Evolutionary conservation across 2,113 vertebrate genomes (phyloP).

Genomic region (Barnardius zonarius): DNA sequence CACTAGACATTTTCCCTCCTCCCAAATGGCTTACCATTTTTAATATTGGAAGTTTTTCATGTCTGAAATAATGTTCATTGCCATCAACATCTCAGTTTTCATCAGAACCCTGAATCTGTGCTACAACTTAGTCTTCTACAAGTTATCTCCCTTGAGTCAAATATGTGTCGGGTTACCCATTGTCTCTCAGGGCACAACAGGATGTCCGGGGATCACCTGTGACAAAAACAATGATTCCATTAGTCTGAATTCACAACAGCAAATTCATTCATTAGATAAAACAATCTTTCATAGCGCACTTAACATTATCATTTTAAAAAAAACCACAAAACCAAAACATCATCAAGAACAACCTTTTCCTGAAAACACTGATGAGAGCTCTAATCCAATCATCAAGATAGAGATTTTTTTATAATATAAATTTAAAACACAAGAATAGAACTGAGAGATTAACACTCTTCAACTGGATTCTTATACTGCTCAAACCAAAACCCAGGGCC

Average conservation of each 20-base stretch:
- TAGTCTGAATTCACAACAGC: conserved; percentile 26
- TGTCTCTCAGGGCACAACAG: neutral
- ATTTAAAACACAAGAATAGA: neutral
- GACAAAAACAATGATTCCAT: conserved; percentile 49
- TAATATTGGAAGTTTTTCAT: conserved; percentile 56
- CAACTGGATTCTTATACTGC: neutral
- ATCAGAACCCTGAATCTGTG: conserved; percentile 46
- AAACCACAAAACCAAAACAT: neutral
- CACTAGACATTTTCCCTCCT: neutral
- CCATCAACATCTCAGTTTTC: conserved; percentile 57
- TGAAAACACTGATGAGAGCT: conserved; percentile 1
- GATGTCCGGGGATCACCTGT: conserved; percentile 48
- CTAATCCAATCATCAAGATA: neutral
- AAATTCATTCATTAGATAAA: neutral
- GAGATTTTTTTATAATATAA: neutral
- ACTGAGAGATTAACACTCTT: neutral
- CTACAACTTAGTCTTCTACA: conserved; percentile 53
- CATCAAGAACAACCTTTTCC: conserved; percentile 56
- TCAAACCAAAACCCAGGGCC: neutral
- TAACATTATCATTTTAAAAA: neutral
- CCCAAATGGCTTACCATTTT: conserved; percentile 65
- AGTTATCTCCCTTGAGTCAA: conserved; percentile 10
- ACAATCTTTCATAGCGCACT: neutral
- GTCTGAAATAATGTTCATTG: conserved; percentile 56
- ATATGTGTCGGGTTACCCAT: neutral